A percentile compares a stretch with the other conserved stretches of the same genome.
Conservation (phyloP, 2,113 vertebrate genomes). For the Tragelaphus buxtoni region DNA sequence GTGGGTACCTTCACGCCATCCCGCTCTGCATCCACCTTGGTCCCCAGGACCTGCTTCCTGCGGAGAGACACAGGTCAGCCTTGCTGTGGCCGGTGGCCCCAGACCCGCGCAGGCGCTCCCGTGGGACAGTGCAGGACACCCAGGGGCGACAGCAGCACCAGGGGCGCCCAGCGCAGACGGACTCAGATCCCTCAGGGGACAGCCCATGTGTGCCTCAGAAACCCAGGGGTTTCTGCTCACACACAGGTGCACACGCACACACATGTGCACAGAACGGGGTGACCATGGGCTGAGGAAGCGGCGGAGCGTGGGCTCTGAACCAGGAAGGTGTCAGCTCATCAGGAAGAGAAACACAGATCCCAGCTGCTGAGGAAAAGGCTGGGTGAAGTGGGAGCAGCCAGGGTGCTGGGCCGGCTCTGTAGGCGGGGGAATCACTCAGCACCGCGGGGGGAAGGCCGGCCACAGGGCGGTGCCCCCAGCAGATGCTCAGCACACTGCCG, state of each 20-base stretch:
- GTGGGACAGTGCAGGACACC: not conserved
- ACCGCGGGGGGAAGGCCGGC: not conserved
- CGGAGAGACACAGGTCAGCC: not conserved
- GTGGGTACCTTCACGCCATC: constrained; percentile 95
- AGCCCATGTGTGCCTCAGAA: not conserved
- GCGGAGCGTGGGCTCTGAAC: not conserved
- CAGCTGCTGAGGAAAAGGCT: not conserved
- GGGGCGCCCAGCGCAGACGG: not conserved
- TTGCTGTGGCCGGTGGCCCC: not conserved
- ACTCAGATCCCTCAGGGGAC: not conserved
- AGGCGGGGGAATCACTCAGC: not conserved
- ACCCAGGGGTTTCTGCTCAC: not conserved
- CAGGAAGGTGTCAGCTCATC: not conserved
- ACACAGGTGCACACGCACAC: not conserved
- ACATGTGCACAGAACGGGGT: not conserved
- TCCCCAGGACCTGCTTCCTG: constrained; percentile 93
- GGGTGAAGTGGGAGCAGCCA: not conserved
- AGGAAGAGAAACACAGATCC: not conserved
- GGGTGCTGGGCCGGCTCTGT: not conserved
- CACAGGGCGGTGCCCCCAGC: not conserved
- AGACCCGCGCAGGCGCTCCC: accelerated
- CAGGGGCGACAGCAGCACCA: not conserved
- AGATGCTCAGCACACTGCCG: not conserved
- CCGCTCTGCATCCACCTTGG: constrained; percentile 92
- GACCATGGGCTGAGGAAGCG: not conserved